Base-by-base conservation (phyloP, 37 sponge, comb jelly and placozoan species). In the Geodia barretti region DNA sequence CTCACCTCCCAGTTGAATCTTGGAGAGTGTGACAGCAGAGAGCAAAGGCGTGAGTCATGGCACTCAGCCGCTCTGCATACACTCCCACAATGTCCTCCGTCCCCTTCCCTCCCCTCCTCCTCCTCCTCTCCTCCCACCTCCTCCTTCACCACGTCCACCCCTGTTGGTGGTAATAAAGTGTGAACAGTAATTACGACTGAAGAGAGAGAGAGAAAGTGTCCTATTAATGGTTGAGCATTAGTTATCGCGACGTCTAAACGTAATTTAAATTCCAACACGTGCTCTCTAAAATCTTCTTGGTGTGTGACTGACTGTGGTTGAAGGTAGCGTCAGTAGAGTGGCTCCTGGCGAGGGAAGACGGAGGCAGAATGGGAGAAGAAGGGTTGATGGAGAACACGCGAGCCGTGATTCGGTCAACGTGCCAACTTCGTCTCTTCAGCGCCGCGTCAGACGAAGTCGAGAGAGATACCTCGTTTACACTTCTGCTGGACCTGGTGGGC, bases 11-110 rank as follows among this genome's bases (percentile, higher is more conserved):
- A 39, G 11, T 75, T 40, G 54, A 20, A 38, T 72, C 83, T 64
- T 78, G 79, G 23, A 85, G 40, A 4, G 88, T 82, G 30, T 79
- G 80, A 72, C 91, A 95, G 35, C 72, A 70, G 70, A 93, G 76
- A 42, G 87, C 86, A 77, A 90, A 95, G 64, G 87, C 96, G 76
- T 95, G 96, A 0, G 85, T 86, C 29, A 87, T 86, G 1, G 93
- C 93, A 80, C 91, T 86, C 67, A 95, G 79, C 32, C 94, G 63
- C 35, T 95, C 96, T 34, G 96, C 93, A 83, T 92, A 92, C 43
- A 68, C 78, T 39, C 59, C 80, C 58, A 92, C 96, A n/a, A 88
- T 28, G 68, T 74, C 84, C 25, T 41, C 64, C 66, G 2, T 47
- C 1, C 41, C 47, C 63, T 23, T 60, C 72, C 70, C 62, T 31